A percentile compares a stretch with the other conserved stretches of the same genome.
Evolutionary conservation across 2,113 vertebrate genomes (phyloP).

Genomic region (Hippocampus mohnikei): DNA sequence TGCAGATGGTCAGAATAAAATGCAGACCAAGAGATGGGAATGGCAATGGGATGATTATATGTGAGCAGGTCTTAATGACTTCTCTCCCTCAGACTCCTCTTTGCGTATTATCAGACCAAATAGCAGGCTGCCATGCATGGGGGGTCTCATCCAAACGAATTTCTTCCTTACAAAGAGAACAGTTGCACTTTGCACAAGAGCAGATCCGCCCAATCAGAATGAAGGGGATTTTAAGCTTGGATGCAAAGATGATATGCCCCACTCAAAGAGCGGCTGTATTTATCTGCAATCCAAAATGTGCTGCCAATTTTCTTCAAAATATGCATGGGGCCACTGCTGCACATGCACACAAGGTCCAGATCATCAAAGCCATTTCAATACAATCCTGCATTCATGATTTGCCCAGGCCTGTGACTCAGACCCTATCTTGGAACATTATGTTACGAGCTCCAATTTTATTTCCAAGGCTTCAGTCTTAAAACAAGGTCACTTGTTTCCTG

Average conservation of each 20-base stretch:
- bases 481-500: slow-evolving; percentile 51
- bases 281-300: slow-evolving; percentile 54
- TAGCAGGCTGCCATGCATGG: slow-evolving; percentile 26
- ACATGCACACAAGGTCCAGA: slow-evolving; percentile 33
- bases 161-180: slow-evolving; percentile 27
- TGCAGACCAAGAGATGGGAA: slow-evolving; percentile 36
- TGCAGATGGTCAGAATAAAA: slow-evolving; percentile 14
- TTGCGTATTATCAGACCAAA: slow-evolving; percentile 55
- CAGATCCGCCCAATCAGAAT: slow-evolving; percentile 28
- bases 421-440: slow-evolving; percentile 21
- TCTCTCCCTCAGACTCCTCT: slow-evolving; percentile 49
- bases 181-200: slow-evolving; percentile 34
- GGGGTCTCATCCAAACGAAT: slow-evolving; percentile 19
- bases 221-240: slow-evolving; percentile 27
- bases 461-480: slow-evolving; percentile 48
- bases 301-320: slow-evolving; percentile 49
- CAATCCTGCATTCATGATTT: slow-evolving; percentile 36
- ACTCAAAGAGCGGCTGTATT: slow-evolving; percentile 42
- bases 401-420: slow-evolving; percentile 20
- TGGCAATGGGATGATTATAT: slow-evolving; percentile 62
- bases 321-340: slow-evolving; percentile 19
- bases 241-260: slow-evolving; percentile 48
- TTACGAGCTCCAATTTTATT: slow-evolving; percentile 49
- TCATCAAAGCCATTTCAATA: slow-evolving; percentile 23
- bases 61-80: slow-evolving; percentile 60